phyloP scores from a whole-genome alignment of 2,888 invertebrate species.

The Drosophila algonquin region DNA sequence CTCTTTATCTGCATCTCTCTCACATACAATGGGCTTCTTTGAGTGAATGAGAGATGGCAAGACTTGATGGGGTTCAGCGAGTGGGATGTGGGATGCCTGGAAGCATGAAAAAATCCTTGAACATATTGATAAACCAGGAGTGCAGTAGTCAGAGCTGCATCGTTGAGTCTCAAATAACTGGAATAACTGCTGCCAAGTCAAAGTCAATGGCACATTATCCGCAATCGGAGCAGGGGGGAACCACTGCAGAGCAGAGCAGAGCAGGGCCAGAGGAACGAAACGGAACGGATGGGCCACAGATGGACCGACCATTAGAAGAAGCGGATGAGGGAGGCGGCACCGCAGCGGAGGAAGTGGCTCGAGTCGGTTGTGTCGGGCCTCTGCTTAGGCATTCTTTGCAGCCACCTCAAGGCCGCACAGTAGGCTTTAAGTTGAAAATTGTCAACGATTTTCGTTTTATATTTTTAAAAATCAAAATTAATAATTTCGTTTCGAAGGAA shows the following conservation, averaged over 20 bases:
- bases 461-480: neutral
- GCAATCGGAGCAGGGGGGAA: conserved; percentile 13
- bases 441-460: too few relatives aligned
- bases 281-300: neutral
- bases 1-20: neutral
- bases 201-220: conserved; percentile 32
- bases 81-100: conserved; percentile 40
- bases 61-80: too few relatives aligned
- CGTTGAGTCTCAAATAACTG: conserved; percentile 24
- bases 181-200: too few relatives aligned
- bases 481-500: neutral
- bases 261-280: neutral
- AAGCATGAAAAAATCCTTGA: conserved; percentile 80
- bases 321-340: conserved; percentile 9
- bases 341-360: conserved; percentile 32
- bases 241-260: neutral
- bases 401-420: conserved; percentile 37
- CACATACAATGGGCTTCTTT: neutral
- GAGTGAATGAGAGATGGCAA: conserved; percentile 17
- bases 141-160: conserved; percentile 65
- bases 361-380: conserved; percentile 25
- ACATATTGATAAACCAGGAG: conserved; percentile 80
- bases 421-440: neutral
- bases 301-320: conserved; percentile 37
- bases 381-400: conserved; percentile 34